phyloP scores from a whole-genome alignment of 2,113 vertebrate genomes.

The Bos javanicus region DNA sequence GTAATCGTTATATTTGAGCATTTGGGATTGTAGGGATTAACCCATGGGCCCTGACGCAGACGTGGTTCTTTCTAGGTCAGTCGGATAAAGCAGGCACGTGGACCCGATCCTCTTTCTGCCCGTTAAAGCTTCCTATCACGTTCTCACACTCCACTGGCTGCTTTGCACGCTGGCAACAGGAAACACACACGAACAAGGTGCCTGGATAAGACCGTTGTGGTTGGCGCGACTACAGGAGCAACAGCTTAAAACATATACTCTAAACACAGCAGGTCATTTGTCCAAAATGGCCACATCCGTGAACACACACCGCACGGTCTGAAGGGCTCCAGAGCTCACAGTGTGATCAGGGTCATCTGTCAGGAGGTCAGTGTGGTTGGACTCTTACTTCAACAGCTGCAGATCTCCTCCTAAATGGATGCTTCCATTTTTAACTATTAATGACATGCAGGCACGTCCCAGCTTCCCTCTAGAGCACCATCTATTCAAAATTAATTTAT shows the following conservation, averaged over 20 bases:
- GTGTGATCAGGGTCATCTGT: not conserved
- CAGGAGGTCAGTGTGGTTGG: not conserved
- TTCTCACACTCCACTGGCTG: not conserved
- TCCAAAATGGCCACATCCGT: not conserved
- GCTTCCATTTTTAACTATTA: slow-evolving; percentile 52
- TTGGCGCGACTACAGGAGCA: not conserved
- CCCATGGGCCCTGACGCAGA: not conserved
- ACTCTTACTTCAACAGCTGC: not conserved
- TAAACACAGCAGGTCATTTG: not conserved
- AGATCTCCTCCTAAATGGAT: not conserved
- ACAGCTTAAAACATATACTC: not conserved
- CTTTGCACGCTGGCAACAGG: not conserved
- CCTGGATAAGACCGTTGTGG: not conserved
- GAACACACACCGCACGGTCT: not conserved
- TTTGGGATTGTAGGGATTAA: slow-evolving; percentile 33
- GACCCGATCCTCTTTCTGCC: not conserved
- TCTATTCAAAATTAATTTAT: slow-evolving; percentile 68
- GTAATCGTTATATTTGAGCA: not conserved
- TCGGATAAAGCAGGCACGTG: slow-evolving; percentile 1
- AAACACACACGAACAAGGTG: not conserved
- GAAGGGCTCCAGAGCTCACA: not conserved
- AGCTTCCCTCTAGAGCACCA: slow-evolving; percentile 58
- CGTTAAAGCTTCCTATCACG: not conserved
- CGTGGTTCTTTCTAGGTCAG: slow-evolving; percentile 53
- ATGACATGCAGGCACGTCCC: slow-evolving; percentile 9